These are phyloP conservation scores for Rhegmatorhina hoffmannsi DNA, from an alignment of 2,113 vertebrate genomes.

Conservation along the genomic window DNA sequence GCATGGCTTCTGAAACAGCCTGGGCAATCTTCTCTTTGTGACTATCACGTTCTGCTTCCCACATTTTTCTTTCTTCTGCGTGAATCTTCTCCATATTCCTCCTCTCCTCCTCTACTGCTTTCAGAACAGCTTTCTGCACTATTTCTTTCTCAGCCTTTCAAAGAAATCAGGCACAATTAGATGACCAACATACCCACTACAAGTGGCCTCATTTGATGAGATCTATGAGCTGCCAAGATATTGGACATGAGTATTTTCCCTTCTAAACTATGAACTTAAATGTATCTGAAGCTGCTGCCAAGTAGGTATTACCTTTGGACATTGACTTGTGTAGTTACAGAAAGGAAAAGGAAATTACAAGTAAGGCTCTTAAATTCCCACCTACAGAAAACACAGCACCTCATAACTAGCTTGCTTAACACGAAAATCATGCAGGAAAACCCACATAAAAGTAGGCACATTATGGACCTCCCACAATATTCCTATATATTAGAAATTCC, in stretches of 20 bases:
- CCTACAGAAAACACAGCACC: background rate
- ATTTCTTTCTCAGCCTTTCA: slow-evolving; percentile 74
- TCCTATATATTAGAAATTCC: background rate
- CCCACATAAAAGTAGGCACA: fast-evolving
- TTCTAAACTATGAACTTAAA: background rate
- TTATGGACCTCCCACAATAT: background rate
- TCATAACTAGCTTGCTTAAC: background rate
- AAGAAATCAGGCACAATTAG: slow-evolving; percentile 23
- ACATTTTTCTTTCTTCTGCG: slow-evolving; percentile 73
- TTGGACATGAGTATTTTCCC: background rate
- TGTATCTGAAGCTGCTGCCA: background rate
- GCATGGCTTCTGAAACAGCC: slow-evolving; percentile 65
- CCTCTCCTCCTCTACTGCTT: slow-evolving; percentile 76
- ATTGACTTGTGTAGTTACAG: background rate
- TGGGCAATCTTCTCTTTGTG: slow-evolving; percentile 66
- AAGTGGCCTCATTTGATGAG: background rate
- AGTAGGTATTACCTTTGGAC: background rate
- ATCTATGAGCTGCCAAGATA: background rate
- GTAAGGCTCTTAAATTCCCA: background rate
- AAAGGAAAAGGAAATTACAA: background rate
- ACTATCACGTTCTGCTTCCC: slow-evolving; percentile 70
- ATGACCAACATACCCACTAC: background rate
- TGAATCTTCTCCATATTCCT: slow-evolving; percentile 71
- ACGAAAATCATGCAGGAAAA: background rate
- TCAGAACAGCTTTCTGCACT: slow-evolving; percentile 66